Evolutionary conservation across 2,113 vertebrate species (phyloP).

Genomic region (Rhadina sibilatrix): DNA sequence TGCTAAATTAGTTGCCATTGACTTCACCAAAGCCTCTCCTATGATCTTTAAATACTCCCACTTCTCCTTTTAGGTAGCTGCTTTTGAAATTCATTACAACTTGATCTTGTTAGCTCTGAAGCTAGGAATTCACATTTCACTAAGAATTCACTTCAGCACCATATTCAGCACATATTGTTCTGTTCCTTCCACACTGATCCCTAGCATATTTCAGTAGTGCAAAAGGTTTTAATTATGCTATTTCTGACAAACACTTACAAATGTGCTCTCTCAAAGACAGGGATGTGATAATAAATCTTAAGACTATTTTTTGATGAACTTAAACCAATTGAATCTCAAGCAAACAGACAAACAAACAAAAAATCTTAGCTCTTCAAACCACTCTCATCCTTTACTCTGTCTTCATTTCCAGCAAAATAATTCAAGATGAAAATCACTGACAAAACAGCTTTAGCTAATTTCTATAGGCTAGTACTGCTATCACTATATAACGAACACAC

Average conservation of each 20-base stretch:
- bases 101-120: neutral
- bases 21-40: neutral
- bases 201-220: neutral
- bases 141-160: neutral
- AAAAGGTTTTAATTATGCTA: neutral
- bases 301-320: neutral
- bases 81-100: neutral
- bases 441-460: neutral
- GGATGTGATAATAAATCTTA: neutral
- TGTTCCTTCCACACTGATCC: neutral
- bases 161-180: neutral
- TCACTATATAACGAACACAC: rapidly evolving
- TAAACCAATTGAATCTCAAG: neutral
- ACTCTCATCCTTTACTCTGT: neutral
- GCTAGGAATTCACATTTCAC: neutral
- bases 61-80: neutral
- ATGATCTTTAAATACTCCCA: neutral
- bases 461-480: neutral
- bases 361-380: neutral
- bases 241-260: neutral
- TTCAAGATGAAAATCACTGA: neutral
- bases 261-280: neutral
- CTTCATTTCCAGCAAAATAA: neutral
- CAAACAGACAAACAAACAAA: neutral
- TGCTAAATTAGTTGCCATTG: neutral